Evolutionary conservation across 2,113 vertebrate genomes (phyloP), one percentile per base, ranked within the genome.

Genomic region (Gavialis gangeticus): DNA sequence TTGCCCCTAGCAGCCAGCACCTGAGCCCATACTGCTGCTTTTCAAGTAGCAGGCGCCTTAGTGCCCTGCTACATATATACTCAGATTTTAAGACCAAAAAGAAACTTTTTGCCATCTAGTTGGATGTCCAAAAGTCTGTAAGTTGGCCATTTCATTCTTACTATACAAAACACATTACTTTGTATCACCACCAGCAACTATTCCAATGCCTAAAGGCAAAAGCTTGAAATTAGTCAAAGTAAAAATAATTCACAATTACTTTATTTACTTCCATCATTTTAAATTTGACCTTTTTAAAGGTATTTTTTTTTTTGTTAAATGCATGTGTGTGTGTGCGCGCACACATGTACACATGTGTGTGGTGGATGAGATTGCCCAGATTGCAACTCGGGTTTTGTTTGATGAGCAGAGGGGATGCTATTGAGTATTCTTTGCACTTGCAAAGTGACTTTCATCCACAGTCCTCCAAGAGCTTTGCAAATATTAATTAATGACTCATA

Each of bases 291-390:
- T 1, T 0, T 30, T 75, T 62, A n/a, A 79, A 90, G 28, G 27
- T 34, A 75, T 63, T 13, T 0, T 0, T 13, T 0, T 0, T 21
- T 79, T 71, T 27, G 55, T 69, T 37, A 73, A 85, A 84, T 27
- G 55, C 6, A 56, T 1, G 0, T 16, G 46, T 75, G 28, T 57
- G 69, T 1, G 0, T 7, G 37, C 17, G 66, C 30, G 56, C 63
- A 19, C n/a, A 46, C 9, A 46, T 46, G 46, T 46, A 46, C 7
- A 7, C 7, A 12, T 69, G 4, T 69, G 21, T 21, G 10, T 69
- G n/a, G 34, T 22, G 19, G 34, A 69, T 69, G 66, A 69, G 4
- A 67, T n/a, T 30, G 28, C 46, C 10, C 10, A 11, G 64, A 67
- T 76, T 0, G 2, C 55, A 87, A 88, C 84, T 78, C 64, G 46